Conservation (phyloP, 2,113 vertebrate genomes). For the Mesocricetus auratus region DNA sequence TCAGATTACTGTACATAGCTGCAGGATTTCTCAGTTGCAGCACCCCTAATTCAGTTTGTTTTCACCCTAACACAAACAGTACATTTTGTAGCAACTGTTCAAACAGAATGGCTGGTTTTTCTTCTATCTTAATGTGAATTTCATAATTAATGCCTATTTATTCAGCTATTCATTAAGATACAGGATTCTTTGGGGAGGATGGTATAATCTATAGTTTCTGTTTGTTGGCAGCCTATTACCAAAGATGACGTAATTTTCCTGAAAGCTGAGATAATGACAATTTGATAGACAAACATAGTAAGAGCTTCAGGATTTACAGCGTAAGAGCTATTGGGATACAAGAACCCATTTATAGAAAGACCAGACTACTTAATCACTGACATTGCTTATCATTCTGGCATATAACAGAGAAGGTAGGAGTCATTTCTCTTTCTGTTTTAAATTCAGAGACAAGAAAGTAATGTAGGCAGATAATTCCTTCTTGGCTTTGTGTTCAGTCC, state of each 20-base stretch:
- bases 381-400: conserved; percentile 68
- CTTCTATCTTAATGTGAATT: conserved; percentile 85
- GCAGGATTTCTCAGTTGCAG: conserved; percentile 85
- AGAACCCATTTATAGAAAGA: conserved; percentile 58
- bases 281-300: conserved; percentile 60
- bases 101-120: conserved; percentile 86
- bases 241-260: conserved; percentile 74
- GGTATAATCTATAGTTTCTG: conserved; percentile 78
- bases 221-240: conserved; percentile 73
- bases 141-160: conserved; percentile 86
- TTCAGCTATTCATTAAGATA: conserved; percentile 84
- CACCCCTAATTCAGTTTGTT: conserved; percentile 84
- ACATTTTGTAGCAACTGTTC: conserved; percentile 86
- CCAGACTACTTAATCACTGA: conserved; percentile 55
- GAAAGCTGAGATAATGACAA: conserved; percentile 68
- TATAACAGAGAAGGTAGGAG: conserved; percentile 59
- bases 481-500: conserved; percentile 58
- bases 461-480: conserved; percentile 64
- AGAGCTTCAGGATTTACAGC: conserved; percentile 58
- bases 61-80: conserved; percentile 87
- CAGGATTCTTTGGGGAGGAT: conserved; percentile 80
- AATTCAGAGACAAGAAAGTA: conserved; percentile 61
- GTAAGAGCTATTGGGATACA: conserved; percentile 62
- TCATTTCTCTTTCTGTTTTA: conserved; percentile 46
- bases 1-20: conserved; percentile 86